Percentiles rank a stretch among this genome's conserved stretches.
Conservation (phyloP, 2,797 vertebrate species). For the Melanotaenia nigrans region DNA sequence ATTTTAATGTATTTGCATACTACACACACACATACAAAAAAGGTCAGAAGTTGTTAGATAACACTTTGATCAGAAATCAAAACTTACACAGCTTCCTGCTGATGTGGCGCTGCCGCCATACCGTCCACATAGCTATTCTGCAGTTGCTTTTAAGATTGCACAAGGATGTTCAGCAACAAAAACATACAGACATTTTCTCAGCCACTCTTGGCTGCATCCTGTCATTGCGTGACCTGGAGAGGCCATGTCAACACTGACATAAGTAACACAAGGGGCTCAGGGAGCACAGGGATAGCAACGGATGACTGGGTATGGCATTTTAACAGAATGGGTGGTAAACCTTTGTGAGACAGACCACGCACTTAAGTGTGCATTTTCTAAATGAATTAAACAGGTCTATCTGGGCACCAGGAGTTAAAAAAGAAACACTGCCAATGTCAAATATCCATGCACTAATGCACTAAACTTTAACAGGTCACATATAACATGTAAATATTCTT, state of each 20-base stretch:
- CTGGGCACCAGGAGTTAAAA: slow-evolving; percentile 3
- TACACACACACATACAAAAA: not conserved
- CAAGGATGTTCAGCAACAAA: slow-evolving; percentile 38
- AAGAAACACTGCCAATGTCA: slow-evolving; percentile 1
- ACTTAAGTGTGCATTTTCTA: slow-evolving; percentile 46
- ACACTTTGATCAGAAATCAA: not conserved
- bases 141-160: slow-evolving; percentile 18
- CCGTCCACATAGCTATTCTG: slow-evolving; percentile 13
- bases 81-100: not conserved
- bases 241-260: slow-evolving; percentile 76
- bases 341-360: slow-evolving; percentile 43
- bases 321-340: slow-evolving; percentile 58
- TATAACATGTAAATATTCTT: not conserved
- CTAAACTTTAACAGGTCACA: not conserved
- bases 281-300: slow-evolving; percentile 59
- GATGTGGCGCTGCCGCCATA: not conserved
- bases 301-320: slow-evolving; percentile 76
- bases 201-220: slow-evolving; percentile 42
- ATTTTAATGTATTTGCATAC: not conserved
- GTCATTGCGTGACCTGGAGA: slow-evolving; percentile 75
- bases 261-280: slow-evolving; percentile 72
- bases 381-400: slow-evolving; percentile 71
- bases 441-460: not conserved
- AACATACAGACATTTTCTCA: slow-evolving; percentile 59
- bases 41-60: not conserved